These are phyloP conservation scores for Petrolisthes cinctipes DNA, from an alignment of 2,888 invertebrate species.

Conservation along the genomic window DNA sequence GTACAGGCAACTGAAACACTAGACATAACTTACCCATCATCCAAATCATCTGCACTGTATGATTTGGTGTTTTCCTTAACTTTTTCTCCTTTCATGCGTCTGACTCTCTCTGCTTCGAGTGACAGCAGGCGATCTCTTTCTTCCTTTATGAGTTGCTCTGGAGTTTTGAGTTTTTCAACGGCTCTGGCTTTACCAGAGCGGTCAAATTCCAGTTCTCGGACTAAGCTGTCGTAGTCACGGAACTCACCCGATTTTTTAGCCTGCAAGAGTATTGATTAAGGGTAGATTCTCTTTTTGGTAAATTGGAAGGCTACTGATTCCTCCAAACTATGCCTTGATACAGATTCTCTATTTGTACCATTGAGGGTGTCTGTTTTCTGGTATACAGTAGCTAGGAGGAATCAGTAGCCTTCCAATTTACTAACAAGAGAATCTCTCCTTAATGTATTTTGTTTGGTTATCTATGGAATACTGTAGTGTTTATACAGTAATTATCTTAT, in stretches of 20 bases:
- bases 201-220: constrained; percentile 86
- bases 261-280: constrained; percentile 18
- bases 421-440: too few relatives aligned
- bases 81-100: constrained; percentile 84
- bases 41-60: constrained; percentile 63
- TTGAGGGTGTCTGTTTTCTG: too few relatives aligned
- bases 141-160: constrained; percentile 84
- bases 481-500: neutral
- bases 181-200: constrained; percentile 73
- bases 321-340: too few relatives aligned
- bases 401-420: too few relatives aligned
- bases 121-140: constrained; percentile 83
- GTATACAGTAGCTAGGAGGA: too few relatives aligned
- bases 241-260: constrained; percentile 54
- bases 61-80: constrained; percentile 81
- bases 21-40: constrained; percentile 51
- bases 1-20: too few relatives aligned
- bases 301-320: too few relatives aligned
- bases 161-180: constrained; percentile 78
- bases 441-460: neutral
- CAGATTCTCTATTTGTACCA: too few relatives aligned
- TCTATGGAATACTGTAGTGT: neutral
- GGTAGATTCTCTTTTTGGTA: too few relatives aligned
- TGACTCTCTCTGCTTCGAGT: constrained; percentile 82
- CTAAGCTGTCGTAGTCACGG: constrained; percentile 80